Evolutionary conservation across 2,113 vertebrate species (phyloP), one percentile per base, ranked within the genome.

Genomic region (Hydrochoerus hydrochaeris): DNA sequence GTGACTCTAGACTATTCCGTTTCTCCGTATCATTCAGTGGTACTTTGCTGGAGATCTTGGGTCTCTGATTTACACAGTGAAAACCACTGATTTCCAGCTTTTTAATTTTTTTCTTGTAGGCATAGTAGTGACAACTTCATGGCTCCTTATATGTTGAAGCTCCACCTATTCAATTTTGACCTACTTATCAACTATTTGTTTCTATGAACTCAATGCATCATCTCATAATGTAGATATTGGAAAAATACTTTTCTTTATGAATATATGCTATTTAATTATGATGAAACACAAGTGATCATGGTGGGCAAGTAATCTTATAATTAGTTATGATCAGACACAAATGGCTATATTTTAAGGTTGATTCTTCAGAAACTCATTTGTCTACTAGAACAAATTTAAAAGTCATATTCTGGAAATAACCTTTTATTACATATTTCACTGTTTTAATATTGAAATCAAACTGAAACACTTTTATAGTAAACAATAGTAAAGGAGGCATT

Each of bases 121-220:
- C 0, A 52, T 49, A 38, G 0, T 8, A 94, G 32, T 35, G 32
- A 75, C 22, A 73, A 4, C 3, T 65, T 82, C 20, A 65, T 80
- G 60, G 22, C 1, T 77, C 26, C 86, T 90, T 60, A 62, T 5
- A 9, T 80, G 14, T 49, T 17, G 1, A 88, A 62, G 5, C 35
- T 41, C 13, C 7, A 32, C 16, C 22, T 77, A 16, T 81, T 82
- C 38, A 85, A 44, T 60, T 73, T 67, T 75, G 57, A 52, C 2
- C n/a, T 67, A 20, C 54, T 90, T 85, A 20, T 62, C 71, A 90
- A 85, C 88, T 89, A n/a, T 92, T 81, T 81, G 14, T 92, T 85
- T 60, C 1, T 75, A 89, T 20, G 35, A 95, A 77, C 5, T 87
- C 13, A 69, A 1, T 67, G 10, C 35, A 30, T 83, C 24, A 83